Base-by-base conservation (phyloP, 2,113 vertebrate genomes). In the Vulpes ferrilata region DNA sequence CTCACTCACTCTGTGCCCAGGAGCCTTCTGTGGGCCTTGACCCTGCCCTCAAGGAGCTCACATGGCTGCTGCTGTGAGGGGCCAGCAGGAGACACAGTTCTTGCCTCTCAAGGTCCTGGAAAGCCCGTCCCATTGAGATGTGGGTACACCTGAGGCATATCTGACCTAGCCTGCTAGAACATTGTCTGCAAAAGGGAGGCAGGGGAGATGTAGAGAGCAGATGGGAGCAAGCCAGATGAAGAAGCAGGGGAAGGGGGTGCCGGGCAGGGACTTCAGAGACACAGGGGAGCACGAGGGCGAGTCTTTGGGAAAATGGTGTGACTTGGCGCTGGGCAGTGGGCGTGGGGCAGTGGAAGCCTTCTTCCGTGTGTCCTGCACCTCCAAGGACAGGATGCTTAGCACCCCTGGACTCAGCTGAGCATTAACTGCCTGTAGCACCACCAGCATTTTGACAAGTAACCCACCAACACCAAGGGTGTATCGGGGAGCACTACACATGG, bases 71-170 rank as follows among this genome's bases (percentile, higher is more conserved):
- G 22, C 43, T 43, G 13, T 0, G 0, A 82, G 71, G 38, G 38
- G 12, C 35, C 32, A 35, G 27, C 16, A 23, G 48, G 57, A 57
- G 27, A 32, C n/a, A 2, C 4, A 0, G 43, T 19, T 20, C 43
- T 55, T 32, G 23, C 60, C 38, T 17, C 1, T 4, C 0, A 1
- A 67, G 17, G 12, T 10, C 69, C 23, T 11, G 7, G 0, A 11
- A 2, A 55, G 65, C 11, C 20, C 22, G 8, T 7, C 23, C 35
- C n/a, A 3, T 12, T 1, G 1, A 59, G 7, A 35, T 0, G 16
- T 8, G 13, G 0, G 8, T 10, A 10, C 19, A 38, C 38, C 15
- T 15, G 30, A 16, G 43, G 38, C 30, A 13, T 11, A 7, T 16
- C 16, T 83, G 60, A 95, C 5, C 71, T 32, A 64, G 73, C 27